Conservation (phyloP, 2,888 invertebrate genomes). For the Bombyx huttoni region DNA sequence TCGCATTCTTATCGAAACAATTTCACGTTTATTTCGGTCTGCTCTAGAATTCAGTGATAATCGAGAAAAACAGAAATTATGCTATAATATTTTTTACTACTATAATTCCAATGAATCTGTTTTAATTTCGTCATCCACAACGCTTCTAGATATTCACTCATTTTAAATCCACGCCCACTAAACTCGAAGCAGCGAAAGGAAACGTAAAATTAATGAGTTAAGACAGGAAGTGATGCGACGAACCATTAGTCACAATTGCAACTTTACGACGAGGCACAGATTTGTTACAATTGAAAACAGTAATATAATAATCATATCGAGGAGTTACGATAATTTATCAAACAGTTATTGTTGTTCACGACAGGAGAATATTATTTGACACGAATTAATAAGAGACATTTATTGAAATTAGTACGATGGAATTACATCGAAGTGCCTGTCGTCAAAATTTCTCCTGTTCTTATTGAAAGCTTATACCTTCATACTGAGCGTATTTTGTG, state of each 20-base stretch:
- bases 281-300: constrained; percentile 13
- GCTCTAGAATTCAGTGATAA: no score
- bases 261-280: constrained; percentile 11
- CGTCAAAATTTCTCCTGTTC: no score
- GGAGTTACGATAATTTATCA: constrained; percentile 2
- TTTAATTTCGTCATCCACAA: neutral
- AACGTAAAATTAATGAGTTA: constrained; percentile 10
- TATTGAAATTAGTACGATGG: neutral
- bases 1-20: no score
- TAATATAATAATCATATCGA: constrained; percentile 7
- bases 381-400: neutral
- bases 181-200: neutral
- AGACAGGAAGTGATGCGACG: constrained; percentile 8
- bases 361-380: neutral
- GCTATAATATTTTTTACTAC: neutral
- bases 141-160: neutral
- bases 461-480: no score
- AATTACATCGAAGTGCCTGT: neutral
- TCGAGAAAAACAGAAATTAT: no score
- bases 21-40: no score
- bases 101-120: neutral
- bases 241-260: constrained; percentile 19
- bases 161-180: neutral
- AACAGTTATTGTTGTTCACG: neutral
- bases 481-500: no score